Base-by-base conservation (phyloP, 2,797 vertebrate species). In the Hemibagrus guttatus region DNA sequence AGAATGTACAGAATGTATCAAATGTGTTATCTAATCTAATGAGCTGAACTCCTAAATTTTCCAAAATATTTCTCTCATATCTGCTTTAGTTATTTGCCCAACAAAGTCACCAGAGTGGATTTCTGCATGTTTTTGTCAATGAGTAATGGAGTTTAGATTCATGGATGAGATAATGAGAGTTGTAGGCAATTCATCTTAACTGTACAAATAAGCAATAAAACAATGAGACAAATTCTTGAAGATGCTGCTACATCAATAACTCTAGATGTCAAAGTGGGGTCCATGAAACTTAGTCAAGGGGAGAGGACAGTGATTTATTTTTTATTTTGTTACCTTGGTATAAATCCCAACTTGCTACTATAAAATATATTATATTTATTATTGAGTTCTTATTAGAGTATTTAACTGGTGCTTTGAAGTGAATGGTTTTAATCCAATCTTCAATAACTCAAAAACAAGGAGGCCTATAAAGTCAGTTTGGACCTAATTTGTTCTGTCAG, bases 91-190 rank as follows among this genome's bases (percentile, higher is more conserved):
- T 74, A 49, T 75, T 74, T 76, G 74, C 1, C 52, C 75, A 56
- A 52, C 52, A 56, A 82, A 68, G 17, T n/a, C 79, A 64, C 26
- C 79, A 81, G 63, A 63, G 58, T 42, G 21, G 19, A 56, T 17
- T 31, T 66, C 16, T 52, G 16, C 26, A n/a, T 46, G 7, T 49
- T 68, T 81, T 35, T 68, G 39, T 42, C 79, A 81, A 64, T 64
- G 21, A 21, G 39, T 61, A 35, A 39, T 31, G n/a, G 74, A n/a
- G n/a, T 39, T 56, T 31, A 21, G 9, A 78, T 9, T 63, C 26
- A 64, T 17, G 11, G 28, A 68, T 83, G 46, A 82, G 46, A 68
- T 82, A 68, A 81, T 49, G n/a, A 52, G 42, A 66, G 63, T 66
- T 54, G 59, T 21, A 49, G 8, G 16, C 26, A 64, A 63, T 46